A percentile compares a stretch with the other conserved stretches of the same genome.
Conservation (phyloP, 2,113 vertebrate genomes). For the Notechis scutatus region DNA sequence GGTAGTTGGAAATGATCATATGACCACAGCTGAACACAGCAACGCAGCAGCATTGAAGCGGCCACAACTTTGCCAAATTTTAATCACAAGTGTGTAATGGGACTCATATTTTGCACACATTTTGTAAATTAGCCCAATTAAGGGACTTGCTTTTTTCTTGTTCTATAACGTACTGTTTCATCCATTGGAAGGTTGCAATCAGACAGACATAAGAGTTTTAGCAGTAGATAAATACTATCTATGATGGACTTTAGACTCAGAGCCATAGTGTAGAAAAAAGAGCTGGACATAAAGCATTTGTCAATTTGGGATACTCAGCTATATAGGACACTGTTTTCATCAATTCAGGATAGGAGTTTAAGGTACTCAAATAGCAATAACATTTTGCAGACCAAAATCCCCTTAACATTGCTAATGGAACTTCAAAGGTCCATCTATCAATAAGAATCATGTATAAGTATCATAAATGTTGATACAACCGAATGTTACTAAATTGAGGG, state of each 20-base stretch:
- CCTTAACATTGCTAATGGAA: not conserved
- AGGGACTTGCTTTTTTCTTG: not conserved
- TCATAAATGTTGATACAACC: not conserved
- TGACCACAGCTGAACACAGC: not conserved
- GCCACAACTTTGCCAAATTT: not conserved
- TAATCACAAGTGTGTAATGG: not conserved
- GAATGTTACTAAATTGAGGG: not conserved
- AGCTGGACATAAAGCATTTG: not conserved
- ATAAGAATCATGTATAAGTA: slow-evolving; percentile 3
- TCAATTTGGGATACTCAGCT: not conserved
- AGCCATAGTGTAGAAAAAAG: not conserved
- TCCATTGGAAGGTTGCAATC: not conserved
- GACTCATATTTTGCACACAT: not conserved
- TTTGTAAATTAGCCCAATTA: not conserved
- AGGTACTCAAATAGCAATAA: not conserved
- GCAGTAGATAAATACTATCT: not conserved
- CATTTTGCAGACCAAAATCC: not conserved
- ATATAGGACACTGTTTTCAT: not conserved
- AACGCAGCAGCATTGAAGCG: not conserved
- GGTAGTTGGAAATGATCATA: not conserved
- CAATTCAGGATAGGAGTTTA: not conserved
- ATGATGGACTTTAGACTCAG: not conserved
- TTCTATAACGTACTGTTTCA: not conserved
- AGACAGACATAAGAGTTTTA: not conserved
- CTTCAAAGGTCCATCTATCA: not conserved